Percentiles rank a stretch among this genome's conserved stretches.
Evolutionary conservation across 2,113 vertebrate genomes (phyloP).

Genomic region (Solea solea): DNA sequence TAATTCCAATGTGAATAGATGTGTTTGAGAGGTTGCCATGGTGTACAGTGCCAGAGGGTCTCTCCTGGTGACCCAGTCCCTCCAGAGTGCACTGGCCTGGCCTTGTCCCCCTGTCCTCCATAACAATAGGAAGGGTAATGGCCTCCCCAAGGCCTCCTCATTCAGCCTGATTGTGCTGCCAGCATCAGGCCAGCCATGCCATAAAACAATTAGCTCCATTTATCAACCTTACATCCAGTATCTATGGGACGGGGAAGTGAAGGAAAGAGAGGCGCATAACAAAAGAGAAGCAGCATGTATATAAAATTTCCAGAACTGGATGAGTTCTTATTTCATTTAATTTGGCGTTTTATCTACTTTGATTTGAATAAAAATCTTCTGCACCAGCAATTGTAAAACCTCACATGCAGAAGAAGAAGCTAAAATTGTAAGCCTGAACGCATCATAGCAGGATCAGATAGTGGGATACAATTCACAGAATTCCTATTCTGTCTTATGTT

Average conservation of each 20-base stretch:
- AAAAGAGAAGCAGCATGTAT: constrained; percentile 1
- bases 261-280: constrained; percentile 20
- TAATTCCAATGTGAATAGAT: constrained; percentile 37
- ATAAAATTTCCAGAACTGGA: constrained; percentile 12
- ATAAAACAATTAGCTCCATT: constrained; percentile 87
- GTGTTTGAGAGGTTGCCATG: constrained; percentile 32
- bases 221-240: constrained; percentile 79
- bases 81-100: constrained; percentile 66
- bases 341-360: too few species aligned
- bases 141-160: constrained; percentile 82
- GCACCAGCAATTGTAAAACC: too few species aligned
- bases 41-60: constrained; percentile 60
- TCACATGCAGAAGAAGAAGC: too few species aligned
- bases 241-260: constrained; percentile 45
- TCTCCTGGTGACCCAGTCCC: constrained; percentile 68
- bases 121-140: constrained; percentile 86
- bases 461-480: too few species aligned
- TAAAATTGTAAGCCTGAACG: too few species aligned
- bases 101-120: constrained; percentile 79
- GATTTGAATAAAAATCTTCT: too few species aligned
- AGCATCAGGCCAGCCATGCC: constrained; percentile 78
- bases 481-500: too few species aligned
- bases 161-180: constrained; percentile 81
- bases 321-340: too few species aligned
- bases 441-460: too few species aligned